Evolutionary conservation across 2,797 vertebrate genomes (phyloP).

Genomic region (Micropoecilia bifurca): DNA sequence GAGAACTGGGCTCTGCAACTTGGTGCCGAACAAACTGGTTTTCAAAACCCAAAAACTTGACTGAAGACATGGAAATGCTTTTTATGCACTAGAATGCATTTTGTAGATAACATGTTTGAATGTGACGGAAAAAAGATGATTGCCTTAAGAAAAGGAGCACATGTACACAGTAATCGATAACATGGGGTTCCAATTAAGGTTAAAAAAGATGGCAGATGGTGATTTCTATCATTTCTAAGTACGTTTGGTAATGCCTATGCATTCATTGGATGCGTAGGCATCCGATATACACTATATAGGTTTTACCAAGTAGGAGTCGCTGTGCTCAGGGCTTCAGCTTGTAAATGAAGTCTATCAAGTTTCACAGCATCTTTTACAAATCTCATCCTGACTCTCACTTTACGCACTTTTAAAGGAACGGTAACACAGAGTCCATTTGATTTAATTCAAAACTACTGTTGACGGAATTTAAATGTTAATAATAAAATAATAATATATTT

Average conservation of each 20-base stretch:
- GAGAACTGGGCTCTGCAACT: conserved; percentile 68
- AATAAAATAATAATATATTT: too few species aligned
- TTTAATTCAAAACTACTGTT: too few species aligned
- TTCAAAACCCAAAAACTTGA: conserved; percentile 43
- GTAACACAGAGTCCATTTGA: not conserved
- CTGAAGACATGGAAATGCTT: conserved; percentile 40
- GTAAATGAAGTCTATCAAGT: not conserved
- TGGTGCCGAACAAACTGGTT: conserved; percentile 59
- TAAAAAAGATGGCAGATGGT: not conserved
- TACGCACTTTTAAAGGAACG: not conserved
- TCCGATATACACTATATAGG: too few species aligned
- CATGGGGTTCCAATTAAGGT: not conserved
- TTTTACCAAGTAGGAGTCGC: too few species aligned
- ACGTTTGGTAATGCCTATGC: too few species aligned
- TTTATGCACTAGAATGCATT: not conserved
- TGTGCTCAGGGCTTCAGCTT: too few species aligned
- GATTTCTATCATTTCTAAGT: not conserved
- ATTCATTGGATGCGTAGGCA: too few species aligned
- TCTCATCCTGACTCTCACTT: not conserved
- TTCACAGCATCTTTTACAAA: not conserved
- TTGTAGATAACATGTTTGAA: not conserved
- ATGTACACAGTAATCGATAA: not conserved
- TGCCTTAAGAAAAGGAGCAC: not conserved
- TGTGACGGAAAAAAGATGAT: not conserved
- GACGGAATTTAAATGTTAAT: too few species aligned